These are phyloP conservation scores for Manis pentadactyla DNA, from an alignment of 2,797 vertebrate genomes.

Conservation along the genomic window DNA sequence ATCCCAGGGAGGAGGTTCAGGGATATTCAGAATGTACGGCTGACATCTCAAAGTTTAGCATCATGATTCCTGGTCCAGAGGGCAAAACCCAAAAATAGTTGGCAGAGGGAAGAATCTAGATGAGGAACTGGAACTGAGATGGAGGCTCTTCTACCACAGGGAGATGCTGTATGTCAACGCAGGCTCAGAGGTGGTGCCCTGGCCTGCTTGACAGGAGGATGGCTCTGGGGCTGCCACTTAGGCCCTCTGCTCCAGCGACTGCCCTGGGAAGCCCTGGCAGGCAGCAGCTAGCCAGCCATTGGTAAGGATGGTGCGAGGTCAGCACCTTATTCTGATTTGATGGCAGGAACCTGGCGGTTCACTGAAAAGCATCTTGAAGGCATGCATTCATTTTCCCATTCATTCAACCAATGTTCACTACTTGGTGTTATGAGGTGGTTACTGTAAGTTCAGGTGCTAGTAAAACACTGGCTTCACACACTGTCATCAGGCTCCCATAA, in stretches of 20 bases:
- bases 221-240: neutral
- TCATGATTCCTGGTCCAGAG: neutral
- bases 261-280: neutral
- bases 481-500: neutral
- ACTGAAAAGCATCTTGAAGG: neutral
- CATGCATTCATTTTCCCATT: neutral
- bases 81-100: slow-evolving; percentile 44
- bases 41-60: neutral
- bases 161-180: neutral
- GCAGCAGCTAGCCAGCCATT: neutral
- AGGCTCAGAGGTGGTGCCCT: neutral
- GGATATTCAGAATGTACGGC: neutral
- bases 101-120: neutral
- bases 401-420: neutral
- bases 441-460: neutral
- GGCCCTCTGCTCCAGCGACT: neutral
- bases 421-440: neutral
- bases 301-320: neutral
- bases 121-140: neutral
- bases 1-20: neutral
- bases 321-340: neutral
- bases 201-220: neutral
- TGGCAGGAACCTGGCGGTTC: neutral
- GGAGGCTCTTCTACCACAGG: neutral
- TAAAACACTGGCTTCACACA: neutral